phyloP scores from a whole-genome alignment of 2,113 vertebrate genomes.

The Lates calcarifer region DNA sequence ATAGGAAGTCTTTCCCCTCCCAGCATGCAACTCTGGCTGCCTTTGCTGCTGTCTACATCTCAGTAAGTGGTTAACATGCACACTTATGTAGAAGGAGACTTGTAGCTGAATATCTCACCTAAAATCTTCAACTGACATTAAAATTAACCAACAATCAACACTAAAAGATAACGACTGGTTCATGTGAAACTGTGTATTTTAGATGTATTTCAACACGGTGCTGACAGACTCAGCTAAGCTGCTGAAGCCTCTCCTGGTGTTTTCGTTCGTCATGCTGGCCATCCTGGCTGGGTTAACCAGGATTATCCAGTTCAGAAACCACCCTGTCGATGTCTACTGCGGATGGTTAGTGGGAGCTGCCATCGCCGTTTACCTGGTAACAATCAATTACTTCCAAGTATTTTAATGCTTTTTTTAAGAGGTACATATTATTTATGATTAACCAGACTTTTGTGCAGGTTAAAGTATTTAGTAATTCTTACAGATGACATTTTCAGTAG shows the following conservation, averaged over 20 bases:
- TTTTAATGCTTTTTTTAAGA: not conserved
- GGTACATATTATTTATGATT: not conserved
- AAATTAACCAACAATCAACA: not conserved
- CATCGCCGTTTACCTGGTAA: slow-evolving; percentile 97
- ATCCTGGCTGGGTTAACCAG: slow-evolving; percentile 95
- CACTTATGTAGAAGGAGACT: not conserved
- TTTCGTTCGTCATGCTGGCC: slow-evolving; percentile 95
- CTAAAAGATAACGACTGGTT: not conserved
- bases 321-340: slow-evolving; percentile 97
- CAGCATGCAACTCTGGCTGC: slow-evolving; percentile 85
- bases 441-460: not conserved
- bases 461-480: not conserved
- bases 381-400: not conserved
- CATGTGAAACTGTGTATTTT: slow-evolving; percentile 59
- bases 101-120: not conserved
- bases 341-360: slow-evolving; percentile 96
- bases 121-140: not conserved
- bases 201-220: slow-evolving; percentile 99
- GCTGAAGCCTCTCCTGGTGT: slow-evolving; percentile 96
- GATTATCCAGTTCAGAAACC: slow-evolving; percentile 97
- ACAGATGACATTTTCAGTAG: not conserved
- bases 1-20: slow-evolving; percentile 86
- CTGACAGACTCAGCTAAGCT: slow-evolving; percentile 97
- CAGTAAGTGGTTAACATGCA: slow-evolving; percentile 69
- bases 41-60: slow-evolving; percentile 85